Evolutionary conservation across 2,888 invertebrate species (phyloP), one percentile per base, ranked within the genome.

Genomic region (Synergus itoensis): DNA sequence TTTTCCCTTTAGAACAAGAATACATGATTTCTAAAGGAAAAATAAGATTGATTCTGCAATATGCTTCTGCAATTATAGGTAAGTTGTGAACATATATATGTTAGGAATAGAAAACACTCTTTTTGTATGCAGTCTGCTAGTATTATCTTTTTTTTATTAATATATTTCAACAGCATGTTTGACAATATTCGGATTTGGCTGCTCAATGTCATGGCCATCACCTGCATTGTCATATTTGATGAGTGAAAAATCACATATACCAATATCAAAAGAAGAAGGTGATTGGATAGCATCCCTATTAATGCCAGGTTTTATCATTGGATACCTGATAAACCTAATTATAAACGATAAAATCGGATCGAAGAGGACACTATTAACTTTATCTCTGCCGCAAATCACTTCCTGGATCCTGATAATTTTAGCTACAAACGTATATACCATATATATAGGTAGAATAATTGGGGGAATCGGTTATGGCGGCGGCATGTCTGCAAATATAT

Each of bases 401-500:
- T 88, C 89, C 36, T 89, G 90, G 91, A 86, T 88, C 43, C 81
- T 90, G 1, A 89, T 90, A 16, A 88, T 90, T 48, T 86, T 84
- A 0, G 87, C 89, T 0, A 84, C 77, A 1, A 67, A 21, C 18
- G 85, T 86, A 28, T 67, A 63, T 2, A 82, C 89, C 21, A 87
- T 93, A 1, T 92, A 91, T 84, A 78, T 90, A 12, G 93, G 93
- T 0, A 88, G 93, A 48, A 89, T 93, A 36, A 82, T 93, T 36
- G 92, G 92, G 28, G 94, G 94, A 0, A 89, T 93, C 64, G 93
- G 92, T 11, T 89, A 91, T 78, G 92, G 93, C 1, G 67, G 21
- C 4, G 92, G 93, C 78, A 89, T 93, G 14, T 93, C 93, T 75
- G 92, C 93, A 53, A 92, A 93, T 1, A 91, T 93, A 4, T 94